Evolutionary conservation across 1,140 invertebrate genomes (phyloP).

Genomic region (Antheraea mylitta): DNA sequence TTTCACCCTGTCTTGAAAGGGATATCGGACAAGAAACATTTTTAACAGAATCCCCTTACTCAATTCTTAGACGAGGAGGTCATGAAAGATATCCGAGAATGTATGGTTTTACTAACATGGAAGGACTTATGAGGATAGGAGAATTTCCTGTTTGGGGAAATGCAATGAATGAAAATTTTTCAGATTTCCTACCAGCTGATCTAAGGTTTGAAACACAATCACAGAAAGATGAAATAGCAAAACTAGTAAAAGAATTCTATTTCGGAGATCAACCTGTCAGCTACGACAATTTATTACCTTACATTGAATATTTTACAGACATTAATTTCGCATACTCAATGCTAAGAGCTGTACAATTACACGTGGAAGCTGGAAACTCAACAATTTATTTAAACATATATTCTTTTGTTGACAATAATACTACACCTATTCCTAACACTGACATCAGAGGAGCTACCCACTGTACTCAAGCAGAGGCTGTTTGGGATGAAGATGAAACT

Average conservation of each 20-base stretch:
- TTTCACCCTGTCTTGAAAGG: constrained; percentile 31
- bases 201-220: constrained; percentile 22
- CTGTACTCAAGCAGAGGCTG: constrained; percentile 19
- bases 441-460: constrained; percentile 22
- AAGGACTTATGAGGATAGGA: constrained; percentile 21
- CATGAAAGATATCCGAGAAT: constrained; percentile 15
- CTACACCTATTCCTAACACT: constrained; percentile 12
- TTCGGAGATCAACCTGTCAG: constrained; percentile 22
- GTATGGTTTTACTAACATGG: constrained; percentile 23
- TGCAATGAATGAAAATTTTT: constrained; percentile 31
- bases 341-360: constrained; percentile 18
- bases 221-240: constrained; percentile 25
- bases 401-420: constrained; percentile 21
- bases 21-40: constrained; percentile 18
- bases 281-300: constrained; percentile 20
- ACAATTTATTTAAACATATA: constrained; percentile 34
- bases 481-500: constrained; percentile 11
- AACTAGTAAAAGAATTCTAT: constrained; percentile 27
- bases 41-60: constrained; percentile 23
- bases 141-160: constrained; percentile 16
- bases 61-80: constrained; percentile 14
- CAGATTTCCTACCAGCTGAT: constrained; percentile 30
- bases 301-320: constrained; percentile 31
- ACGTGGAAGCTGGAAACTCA: constrained; percentile 23
- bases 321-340: constrained; percentile 24